Evolutionary conservation across 2,113 vertebrate species (phyloP), one percentile per base, ranked within the genome.

Genomic region (Chitala chitala): DNA sequence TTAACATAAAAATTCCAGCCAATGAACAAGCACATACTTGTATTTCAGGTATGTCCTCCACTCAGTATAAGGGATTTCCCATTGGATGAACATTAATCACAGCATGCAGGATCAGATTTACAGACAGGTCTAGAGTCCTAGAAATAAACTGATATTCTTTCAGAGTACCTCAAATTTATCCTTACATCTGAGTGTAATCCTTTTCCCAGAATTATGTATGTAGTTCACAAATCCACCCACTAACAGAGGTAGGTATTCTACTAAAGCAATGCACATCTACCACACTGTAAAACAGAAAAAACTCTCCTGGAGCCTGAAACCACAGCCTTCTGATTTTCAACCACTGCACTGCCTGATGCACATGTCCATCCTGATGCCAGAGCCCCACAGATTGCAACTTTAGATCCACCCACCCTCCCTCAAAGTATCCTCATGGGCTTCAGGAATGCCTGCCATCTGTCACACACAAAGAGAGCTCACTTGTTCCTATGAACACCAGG

Each of bases 181-280:
- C 58, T 8, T 38, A 33, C n/a, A n/a, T n/a, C n/a, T n/a, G n/a
- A n/a, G n/a, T n/a, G n/a, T n/a, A n/a, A n/a, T 38, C 20, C 31
- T 63, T 63, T 20, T 29, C 38, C 29, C 29, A 59, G 3, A n/a
- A n/a, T n/a, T 33, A 63, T 22, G 29, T 17, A 63, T 15, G 33
- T 29, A 63, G 59, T 33, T 63, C 59, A 63, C 59, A 63, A 8
- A 26, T 6, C 59, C 31, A 63, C 33, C 59, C 31, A 63, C 59
- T 63, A 33, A 33, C 9, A 8, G 20, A 38, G 38, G 15, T 63
- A 20, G 8, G 59, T 33, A 59, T 63, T 63, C 38, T 20, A 8
- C 33, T 63, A 36, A 38, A 63, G 29, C 7, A 5, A 12, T 46
- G 5, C 44, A 6, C n/a, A n/a, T 20, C 48, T 51, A 20, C 48